A percentile compares a stretch with the other conserved stretches of the same genome.
phyloP scores from a whole-genome alignment of 2,797 vertebrate genomes.

The Betta splendens region DNA sequence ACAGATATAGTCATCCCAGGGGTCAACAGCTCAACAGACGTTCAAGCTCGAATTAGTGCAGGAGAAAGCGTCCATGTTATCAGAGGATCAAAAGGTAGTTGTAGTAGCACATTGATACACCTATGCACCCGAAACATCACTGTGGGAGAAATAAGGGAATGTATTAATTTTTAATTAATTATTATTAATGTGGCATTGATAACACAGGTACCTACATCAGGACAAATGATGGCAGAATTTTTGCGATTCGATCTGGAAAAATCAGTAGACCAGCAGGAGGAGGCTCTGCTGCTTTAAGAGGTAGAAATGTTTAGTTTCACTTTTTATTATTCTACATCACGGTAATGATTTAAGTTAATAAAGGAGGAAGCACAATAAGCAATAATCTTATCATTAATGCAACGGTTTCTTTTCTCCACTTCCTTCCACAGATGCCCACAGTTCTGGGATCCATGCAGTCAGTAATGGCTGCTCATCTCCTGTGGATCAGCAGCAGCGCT shows the following conservation, averaged over 20 bases:
- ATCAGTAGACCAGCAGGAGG: slow-evolving; percentile 85
- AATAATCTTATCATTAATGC: too few relatives aligned
- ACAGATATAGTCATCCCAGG: slow-evolving; percentile 98
- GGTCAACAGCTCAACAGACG: slow-evolving; percentile 93
- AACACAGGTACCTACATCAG: slow-evolving; percentile 93
- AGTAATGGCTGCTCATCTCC: slow-evolving; percentile 93
- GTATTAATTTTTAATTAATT: too few relatives aligned
- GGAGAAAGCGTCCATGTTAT: slow-evolving; percentile 98
- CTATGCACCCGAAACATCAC: not conserved
- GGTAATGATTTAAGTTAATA: too few relatives aligned
- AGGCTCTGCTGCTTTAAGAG: slow-evolving; percentile 83
- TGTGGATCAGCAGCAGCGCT: slow-evolving; percentile 76
- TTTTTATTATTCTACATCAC: too few relatives aligned
- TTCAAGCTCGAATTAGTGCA: slow-evolving; percentile 94
- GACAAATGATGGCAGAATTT: slow-evolving; percentile 96
- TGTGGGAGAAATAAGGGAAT: too few relatives aligned
- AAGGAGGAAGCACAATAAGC: too few relatives aligned
- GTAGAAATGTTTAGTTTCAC: slow-evolving; percentile 50
- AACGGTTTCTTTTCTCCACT: slow-evolving; percentile 27
- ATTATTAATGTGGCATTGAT: slow-evolving; percentile 21
- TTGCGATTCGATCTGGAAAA: slow-evolving; percentile 95
- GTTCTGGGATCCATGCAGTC: slow-evolving; percentile 72
- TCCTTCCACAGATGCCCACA: slow-evolving; percentile 81
- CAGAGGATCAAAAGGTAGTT: slow-evolving; percentile 94
- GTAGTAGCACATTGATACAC: not conserved